These are phyloP conservation scores for Lordiphosa clarofinis DNA, from an alignment of 1,140 invertebrate genomes.

Conservation along the genomic window DNA sequence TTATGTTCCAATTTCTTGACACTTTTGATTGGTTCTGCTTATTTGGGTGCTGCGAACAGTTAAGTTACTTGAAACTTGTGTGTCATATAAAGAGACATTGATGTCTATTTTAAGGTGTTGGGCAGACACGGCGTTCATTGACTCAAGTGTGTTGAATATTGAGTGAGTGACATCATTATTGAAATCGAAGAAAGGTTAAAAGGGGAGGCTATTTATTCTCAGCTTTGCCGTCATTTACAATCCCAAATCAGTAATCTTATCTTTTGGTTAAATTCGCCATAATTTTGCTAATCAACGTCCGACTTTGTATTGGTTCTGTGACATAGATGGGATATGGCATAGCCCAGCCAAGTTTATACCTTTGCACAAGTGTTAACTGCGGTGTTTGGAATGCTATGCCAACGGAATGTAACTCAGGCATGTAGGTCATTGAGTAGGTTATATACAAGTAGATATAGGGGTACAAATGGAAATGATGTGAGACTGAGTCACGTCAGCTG, in stretches of 20 bases:
- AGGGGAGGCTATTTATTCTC: neutral
- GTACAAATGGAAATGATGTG: constrained; percentile 10
- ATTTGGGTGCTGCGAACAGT: constrained; percentile 21
- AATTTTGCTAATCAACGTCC: constrained; percentile 42
- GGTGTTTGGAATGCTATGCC: constrained; percentile 35
- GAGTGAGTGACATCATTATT: constrained; percentile 68
- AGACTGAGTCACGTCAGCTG: constrained; percentile 37
- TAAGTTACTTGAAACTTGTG: constrained; percentile 29
- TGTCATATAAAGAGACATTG: constrained; percentile 44
- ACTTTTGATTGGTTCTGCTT: constrained; percentile 38
- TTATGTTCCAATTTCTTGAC: constrained; percentile 34
- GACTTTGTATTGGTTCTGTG: constrained; percentile 24
- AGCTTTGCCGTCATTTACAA: constrained; percentile 23
- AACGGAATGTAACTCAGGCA: constrained; percentile 23
- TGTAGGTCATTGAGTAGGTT: constrained; percentile 64
- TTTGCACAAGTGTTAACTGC: constrained; percentile 37
- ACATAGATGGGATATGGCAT: constrained; percentile 17
- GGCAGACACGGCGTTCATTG: constrained; percentile 63
- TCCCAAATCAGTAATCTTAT: constrained; percentile 31
- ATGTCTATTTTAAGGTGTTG: constrained; percentile 55
- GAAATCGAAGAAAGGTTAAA: constrained; percentile 26
- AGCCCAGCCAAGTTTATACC: constrained; percentile 17
- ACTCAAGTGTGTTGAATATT: constrained; percentile 37
- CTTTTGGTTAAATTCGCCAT: constrained; percentile 29
- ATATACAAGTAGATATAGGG: constrained; percentile 10